Base-by-base conservation (phyloP, 1,140 invertebrate genomes). In the Ectropis grisescens region DNA sequence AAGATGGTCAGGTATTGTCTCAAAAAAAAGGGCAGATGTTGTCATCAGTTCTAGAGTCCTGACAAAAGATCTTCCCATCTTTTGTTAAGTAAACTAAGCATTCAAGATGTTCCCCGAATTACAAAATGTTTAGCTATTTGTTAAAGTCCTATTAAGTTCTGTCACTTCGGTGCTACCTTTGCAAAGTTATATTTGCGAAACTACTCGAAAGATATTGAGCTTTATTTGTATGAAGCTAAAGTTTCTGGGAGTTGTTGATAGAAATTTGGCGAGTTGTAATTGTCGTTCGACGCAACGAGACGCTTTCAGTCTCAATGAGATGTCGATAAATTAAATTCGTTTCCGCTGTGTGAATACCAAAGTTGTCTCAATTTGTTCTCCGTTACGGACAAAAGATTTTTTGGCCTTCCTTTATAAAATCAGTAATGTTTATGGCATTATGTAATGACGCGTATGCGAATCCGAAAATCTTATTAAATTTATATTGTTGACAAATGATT, bases 121-220 rank as follows among this genome's bases (percentile, higher is more conserved):
- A 71, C 62, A 65, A 71, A 80, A 75, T 68, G 64, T 66, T 80
- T 76, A 74, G 70, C 56, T 75, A 78, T 80, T 78, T 78, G 72
- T 81, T 74, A 76, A 74, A 74, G 50, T 74, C 61, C 65, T 62
- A 78, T 78, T 78, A 70, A 60, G 66, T 55, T 69, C 46, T 72
- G 70, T 71, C 70, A 76, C 64, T 70, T 67, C 56, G 58, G 41
- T 46, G 44, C 41, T 41, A 38, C 41, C 42, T 47, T 46, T 35
- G 32, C 58, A 59, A 59, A 49, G 8, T 47, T 51, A 28, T 14
- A 11, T 9, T 10, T 27, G 38, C 28, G 23, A 13, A n/a, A 66
- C 23, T 38, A 30, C n/a, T n/a, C n/a, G n/a, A n/a, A n/a, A n/a
- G n/a, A n/a, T n/a, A n/a, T n/a, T 50, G 2, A n/a, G 14, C 41